These are phyloP conservation scores for Trachelus tabidus DNA, from an alignment of 2,888 invertebrate species.

Conservation along the genomic window DNA sequence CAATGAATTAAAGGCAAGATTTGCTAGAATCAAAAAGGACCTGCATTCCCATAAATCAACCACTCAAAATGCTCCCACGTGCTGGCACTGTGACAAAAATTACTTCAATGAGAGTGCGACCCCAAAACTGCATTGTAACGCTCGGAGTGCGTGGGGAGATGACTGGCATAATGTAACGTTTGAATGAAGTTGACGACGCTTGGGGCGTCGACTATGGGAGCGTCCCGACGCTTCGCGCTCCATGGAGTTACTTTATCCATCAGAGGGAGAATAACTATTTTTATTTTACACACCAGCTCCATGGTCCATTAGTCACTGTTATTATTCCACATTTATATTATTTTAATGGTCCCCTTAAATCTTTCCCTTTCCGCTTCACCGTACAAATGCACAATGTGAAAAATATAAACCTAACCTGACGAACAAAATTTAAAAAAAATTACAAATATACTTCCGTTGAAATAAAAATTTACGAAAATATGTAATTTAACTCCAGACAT, in stretches of 20 bases:
- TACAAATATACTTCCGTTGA: not conserved
- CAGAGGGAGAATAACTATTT: slow-evolving; percentile 12
- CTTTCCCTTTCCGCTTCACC: not conserved
- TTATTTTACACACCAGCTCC: slow-evolving; percentile 1
- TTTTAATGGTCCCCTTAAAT: not conserved
- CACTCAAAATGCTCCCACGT: slow-evolving; percentile 29
- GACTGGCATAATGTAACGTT: slow-evolving; percentile 16
- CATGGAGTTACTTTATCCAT: slow-evolving; percentile 29
- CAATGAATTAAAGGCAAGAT: not conserved
- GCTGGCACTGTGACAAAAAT: slow-evolving; percentile 22
- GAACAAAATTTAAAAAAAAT: no score
- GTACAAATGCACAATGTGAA: not conserved
- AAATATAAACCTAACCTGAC: not conserved
- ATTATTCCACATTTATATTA: not conserved
- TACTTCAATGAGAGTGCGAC: slow-evolving; percentile 23
- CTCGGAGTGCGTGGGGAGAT: not conserved
- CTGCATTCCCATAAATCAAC: slow-evolving; percentile 21
- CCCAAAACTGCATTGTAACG: slow-evolving; percentile 15
- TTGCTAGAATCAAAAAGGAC: not conserved
- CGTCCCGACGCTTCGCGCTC: slow-evolving; percentile 27
- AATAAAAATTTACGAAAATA: not conserved
- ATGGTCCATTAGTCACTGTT: slow-evolving; percentile 29
- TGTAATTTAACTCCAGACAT: not conserved
- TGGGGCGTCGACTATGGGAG: slow-evolving; percentile 29
- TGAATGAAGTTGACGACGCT: slow-evolving; percentile 19